Base-by-base conservation (phyloP, 2,888 invertebrate species). In the Heliconius ethilla region DNA sequence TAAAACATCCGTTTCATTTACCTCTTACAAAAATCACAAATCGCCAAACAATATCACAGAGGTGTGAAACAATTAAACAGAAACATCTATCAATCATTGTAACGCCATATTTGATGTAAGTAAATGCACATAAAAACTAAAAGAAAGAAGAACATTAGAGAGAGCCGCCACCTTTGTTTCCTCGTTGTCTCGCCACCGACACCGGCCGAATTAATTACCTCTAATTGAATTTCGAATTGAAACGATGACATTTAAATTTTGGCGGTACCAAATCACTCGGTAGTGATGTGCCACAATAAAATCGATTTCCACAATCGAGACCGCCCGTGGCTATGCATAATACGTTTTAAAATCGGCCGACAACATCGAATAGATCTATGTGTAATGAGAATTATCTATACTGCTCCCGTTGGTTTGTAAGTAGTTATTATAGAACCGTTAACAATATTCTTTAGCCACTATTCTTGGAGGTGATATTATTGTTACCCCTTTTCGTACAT, bases 191-290 rank as follows among this genome's bases (percentile, higher is more conserved):
- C 91, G 93, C 91, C 91, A 91, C 91, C 90, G 91, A 87, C 90
- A 88, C 89, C 89, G 89, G 86, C 88, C 89, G 91, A 90, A 93
- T 94, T 95, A 95, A 95, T 95, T 95, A 95, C 95, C 92, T 88
- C 92, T 95, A 95, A 95, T 95, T 95, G 95, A 95, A 95, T 95
- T 95, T 95, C 94, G 95, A 95, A 95, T 95, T 95, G 95, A 95
- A 92, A 95, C 92, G 95, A 95, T 95, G 95, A 95, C 95, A 95
- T 94, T 95, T 93, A 92, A 92, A 90, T 95, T 95, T 95, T 94
- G 89, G 91, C 93, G 92, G 90, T 90, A 89, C 87, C 85, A 85
- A 85, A 82, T 84, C 84, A 82, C 85, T 85, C 86, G 83, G 87
- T 87, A 94, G 94, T 93, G 93, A 93, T 91, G 92, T 89, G 89